phyloP scores from a whole-genome alignment of 2,888 invertebrate species.

The Augiades crinisus region DNA sequence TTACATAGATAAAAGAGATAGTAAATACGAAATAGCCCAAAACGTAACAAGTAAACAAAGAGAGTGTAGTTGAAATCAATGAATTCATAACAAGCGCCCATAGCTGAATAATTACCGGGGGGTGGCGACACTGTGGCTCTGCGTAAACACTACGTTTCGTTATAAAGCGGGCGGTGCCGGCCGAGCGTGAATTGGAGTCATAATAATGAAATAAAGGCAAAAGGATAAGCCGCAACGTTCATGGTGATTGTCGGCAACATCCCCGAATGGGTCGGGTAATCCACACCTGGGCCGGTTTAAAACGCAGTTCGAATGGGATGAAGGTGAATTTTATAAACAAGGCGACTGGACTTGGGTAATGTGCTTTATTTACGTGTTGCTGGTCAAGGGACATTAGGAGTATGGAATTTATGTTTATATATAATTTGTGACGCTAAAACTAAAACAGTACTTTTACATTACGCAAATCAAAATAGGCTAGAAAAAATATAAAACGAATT shows the following conservation, averaged over 20 bases:
- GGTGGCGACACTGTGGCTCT: constrained; percentile 21
- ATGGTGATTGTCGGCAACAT: constrained; percentile 33
- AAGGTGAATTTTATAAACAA: constrained; percentile 9
- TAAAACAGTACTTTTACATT: no score
- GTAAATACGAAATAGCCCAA: neutral
- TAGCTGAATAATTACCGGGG: constrained; percentile 22
- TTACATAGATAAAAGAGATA: neutral
- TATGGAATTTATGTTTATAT: no score
- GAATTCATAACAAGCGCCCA: constrained; percentile 23
- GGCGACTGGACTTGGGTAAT: constrained; percentile 11
- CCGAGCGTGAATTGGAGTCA: constrained; percentile 44
- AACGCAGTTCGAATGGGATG: constrained; percentile 21
- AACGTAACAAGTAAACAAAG: constrained; percentile 10
- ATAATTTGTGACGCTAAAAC: no score
- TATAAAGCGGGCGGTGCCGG: constrained; percentile 46
- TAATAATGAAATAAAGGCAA: constrained; percentile 55
- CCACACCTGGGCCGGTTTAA: constrained; percentile 26
- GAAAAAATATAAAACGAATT: no score
- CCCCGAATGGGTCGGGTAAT: constrained; percentile 29
- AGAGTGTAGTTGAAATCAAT: constrained; percentile 22
- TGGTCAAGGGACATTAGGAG: no score
- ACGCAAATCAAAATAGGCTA: no score
- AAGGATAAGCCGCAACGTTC: constrained; percentile 41
- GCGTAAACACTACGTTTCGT: constrained; percentile 34
- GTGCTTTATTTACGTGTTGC: no score